phyloP scores from a whole-genome alignment of 2,888 invertebrate species.

The Hirtodrosophila cameraria region DNA sequence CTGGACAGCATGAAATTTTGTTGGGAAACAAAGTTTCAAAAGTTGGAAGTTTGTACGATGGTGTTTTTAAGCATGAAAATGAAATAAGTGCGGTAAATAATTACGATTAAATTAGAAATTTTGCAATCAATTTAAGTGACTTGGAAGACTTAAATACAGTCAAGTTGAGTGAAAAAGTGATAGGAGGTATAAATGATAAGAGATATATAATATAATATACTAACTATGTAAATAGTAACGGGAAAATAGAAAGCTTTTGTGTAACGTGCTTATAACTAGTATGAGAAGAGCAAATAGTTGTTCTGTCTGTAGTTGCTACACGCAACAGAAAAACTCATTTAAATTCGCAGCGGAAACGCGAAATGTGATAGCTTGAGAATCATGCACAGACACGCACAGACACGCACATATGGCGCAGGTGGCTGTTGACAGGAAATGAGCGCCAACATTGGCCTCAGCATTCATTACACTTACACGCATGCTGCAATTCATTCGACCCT shows the following conservation, averaged over 20 bases:
- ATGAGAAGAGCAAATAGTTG: not conserved
- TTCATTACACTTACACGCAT: constrained; percentile 33
- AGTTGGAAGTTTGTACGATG: constrained; percentile 34
- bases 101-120: constrained; percentile 33
- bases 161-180: not conserved
- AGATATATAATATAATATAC: not conserved
- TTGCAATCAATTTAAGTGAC: constrained; percentile 42
- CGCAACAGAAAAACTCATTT: constrained; percentile 41
- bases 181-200: not conserved
- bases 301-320: constrained; percentile 2
- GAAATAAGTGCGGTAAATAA: constrained; percentile 35
- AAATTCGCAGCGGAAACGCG: constrained; percentile 47
- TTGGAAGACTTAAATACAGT: not conserved
- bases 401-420: constrained; percentile 9
- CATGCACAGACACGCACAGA: constrained; percentile 25
- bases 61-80: constrained; percentile 23
- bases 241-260: too few species aligned
- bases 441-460: constrained; percentile 16
- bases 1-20: constrained; percentile 4
- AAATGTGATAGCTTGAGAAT: constrained; percentile 19
- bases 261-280: not conserved
- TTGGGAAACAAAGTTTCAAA: constrained; percentile 29
- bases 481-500: constrained; percentile 5
- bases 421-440: constrained; percentile 1
- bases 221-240: too few species aligned